Base-by-base conservation (phyloP, 1,140 invertebrate species). In the Eumaeus atala region DNA sequence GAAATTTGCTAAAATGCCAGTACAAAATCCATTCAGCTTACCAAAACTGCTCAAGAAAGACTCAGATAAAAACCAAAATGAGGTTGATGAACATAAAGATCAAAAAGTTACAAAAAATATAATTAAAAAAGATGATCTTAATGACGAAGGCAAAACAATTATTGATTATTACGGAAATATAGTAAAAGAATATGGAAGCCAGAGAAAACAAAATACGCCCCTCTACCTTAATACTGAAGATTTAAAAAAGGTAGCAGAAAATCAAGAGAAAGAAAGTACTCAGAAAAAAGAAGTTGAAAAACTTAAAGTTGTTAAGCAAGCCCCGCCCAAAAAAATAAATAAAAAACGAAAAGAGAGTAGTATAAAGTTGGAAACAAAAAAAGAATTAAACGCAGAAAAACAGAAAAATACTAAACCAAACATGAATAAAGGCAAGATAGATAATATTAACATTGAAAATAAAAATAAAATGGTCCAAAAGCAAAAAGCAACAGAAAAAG, bases 141-240 rank as follows among this genome's bases (percentile, higher is more conserved):
- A 88, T 61, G 92, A 93, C 61, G 91, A 91, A 72, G 82, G 91
- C 0, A 91, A 91, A 70, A 92, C 92, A 0, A 90, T 93, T 0
- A 91, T 93, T 12, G 93, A 93, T 84, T 93, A 94, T 71, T 96
- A 96, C 61, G 92, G 92, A 14, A 93, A 94, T 72, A 92, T 96
- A 54, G 92, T 95, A 1, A 91, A 90, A 57, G 91, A 92, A 75
- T 91, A 91, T 51, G 90, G 90, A 33, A 82, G 72, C 56, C 79
- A 84, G 17, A 91, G 90, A 64, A 90, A 87, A 62, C 74, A 89
- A 4, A 71, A 79, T 8, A 81, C 84, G 8, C 89, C 88, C 3
- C 73, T 91, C 28, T 92, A 91, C 66, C 77, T 91, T 11, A 90
- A 90, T 64, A 90, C 89, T 11, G 91, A 92, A 54, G 90, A 92